phyloP scores from a whole-genome alignment of 2,113 vertebrate genomes.

The Paramormyrops kingsleyae region DNA sequence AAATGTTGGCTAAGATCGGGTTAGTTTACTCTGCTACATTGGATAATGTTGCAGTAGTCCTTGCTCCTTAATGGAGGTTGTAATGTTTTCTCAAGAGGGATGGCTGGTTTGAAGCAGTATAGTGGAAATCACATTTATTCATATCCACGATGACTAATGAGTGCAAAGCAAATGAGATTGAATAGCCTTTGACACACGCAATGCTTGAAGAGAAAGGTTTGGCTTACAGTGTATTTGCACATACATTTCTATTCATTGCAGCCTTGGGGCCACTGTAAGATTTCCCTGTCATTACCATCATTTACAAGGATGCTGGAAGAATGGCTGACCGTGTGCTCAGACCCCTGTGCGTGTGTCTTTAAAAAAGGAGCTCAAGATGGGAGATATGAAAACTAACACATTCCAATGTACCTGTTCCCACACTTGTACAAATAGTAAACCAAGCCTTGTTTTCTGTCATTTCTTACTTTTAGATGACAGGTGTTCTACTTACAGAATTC shows the following conservation, averaged over 20 bases:
- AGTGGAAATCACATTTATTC: background rate
- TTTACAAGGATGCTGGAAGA: background rate
- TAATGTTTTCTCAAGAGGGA: background rate
- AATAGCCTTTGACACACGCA: background rate
- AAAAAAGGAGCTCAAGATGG: background rate
- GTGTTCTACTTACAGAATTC: background rate
- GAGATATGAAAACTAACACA: background rate
- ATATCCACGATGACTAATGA: background rate
- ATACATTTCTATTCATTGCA: background rate
- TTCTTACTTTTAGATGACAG: background rate
- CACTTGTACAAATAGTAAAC: background rate
- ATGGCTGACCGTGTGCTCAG: background rate
- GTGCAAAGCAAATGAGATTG: background rate
- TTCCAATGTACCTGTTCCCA: background rate
- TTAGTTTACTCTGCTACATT: background rate
- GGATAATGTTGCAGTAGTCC: background rate
- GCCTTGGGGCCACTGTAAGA: background rate
- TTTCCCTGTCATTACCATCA: background rate
- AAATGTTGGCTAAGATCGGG: background rate
- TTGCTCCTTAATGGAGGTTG: background rate
- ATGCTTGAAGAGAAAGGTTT: background rate
- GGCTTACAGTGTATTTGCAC: background rate
- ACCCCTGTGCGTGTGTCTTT: background rate
- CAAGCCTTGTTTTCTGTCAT: background rate
- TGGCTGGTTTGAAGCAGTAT: background rate